These are phyloP conservation scores for Dasyurus viverrinus DNA, from an alignment of 2,113 vertebrate species.

Conservation along the genomic window DNA sequence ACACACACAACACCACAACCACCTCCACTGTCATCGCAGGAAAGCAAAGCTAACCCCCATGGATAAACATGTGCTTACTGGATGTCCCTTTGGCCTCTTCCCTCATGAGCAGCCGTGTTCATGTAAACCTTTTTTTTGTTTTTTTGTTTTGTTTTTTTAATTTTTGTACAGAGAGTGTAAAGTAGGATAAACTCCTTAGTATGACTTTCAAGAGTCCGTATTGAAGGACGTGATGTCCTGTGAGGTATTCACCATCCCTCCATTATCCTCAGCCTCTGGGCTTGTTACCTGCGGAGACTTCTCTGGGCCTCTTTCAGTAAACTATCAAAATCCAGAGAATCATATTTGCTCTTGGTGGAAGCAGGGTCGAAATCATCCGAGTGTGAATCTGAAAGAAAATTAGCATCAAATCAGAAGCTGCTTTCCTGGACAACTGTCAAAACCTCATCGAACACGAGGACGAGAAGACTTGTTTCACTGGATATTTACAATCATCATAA, in stretches of 20 bases:
- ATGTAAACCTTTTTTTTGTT: conserved; percentile 92
- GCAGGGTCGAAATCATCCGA: conserved; percentile 99
- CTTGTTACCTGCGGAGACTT: conserved; percentile 98
- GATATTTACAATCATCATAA: not conserved
- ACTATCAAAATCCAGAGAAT: conserved; percentile 99
- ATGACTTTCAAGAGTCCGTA: conserved; percentile 90
- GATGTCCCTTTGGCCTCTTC: conserved; percentile 81
- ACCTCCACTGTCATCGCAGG: conserved; percentile 70
- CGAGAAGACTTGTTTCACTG: not conserved
- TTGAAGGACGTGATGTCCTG: conserved; percentile 88
- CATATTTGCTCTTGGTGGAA: conserved; percentile 99
- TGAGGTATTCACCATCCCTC: conserved; percentile 87
- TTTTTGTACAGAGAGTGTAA: conserved; percentile 92
- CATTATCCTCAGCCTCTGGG: conserved; percentile 78
- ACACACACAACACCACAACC: conserved; percentile 46
- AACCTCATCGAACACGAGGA: not conserved
- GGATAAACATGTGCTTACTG: conserved; percentile 81
- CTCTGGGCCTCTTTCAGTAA: conserved; percentile 98
- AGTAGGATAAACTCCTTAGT: conserved; percentile 87
- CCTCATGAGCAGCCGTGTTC: conserved; percentile 95
- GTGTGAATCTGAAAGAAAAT: conserved; percentile 92
- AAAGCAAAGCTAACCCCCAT: conserved; percentile 84
- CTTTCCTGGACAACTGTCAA: not conserved
- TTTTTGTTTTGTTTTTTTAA: conserved; percentile 58
- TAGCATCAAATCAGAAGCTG: conserved; percentile 45